Evolutionary conservation across 2,888 invertebrate genomes (phyloP), one percentile per base, ranked within the genome.

Genomic region (Lycaena phlaeas): DNA sequence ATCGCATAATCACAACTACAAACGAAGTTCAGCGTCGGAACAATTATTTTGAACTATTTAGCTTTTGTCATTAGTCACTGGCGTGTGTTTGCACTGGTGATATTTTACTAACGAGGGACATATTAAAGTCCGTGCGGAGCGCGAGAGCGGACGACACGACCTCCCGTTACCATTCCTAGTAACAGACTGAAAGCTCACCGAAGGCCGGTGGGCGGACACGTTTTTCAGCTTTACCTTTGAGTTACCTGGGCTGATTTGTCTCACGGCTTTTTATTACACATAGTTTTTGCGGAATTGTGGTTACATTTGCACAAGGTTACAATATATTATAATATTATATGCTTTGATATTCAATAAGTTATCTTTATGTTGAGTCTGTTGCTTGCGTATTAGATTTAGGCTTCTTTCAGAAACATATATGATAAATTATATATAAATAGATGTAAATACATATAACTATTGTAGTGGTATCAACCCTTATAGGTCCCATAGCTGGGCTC

Each of bases 1-100:
- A 77, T 81, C 63, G 57, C 79, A 73, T 69, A 73, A 67, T 59
- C 60, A 71, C 56, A 56, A 52, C 48, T 51, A 41, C 46, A 53
- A n/a, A 52, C 60, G 54, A 58, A 64, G 69, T 75, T 68, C 69
- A 66, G 68, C 68, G 27, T 17, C 36, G 42, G 18, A 36, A 36
- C 55, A 52, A 55, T 50, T 48, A 47, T 49, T 45, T 47, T 52
- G 53, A 59, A 57, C 46, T 54, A 55, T 48, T 39, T 30, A 30
- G 26, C 38, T 42, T 59, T 61, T 57, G 57, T 62, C 66, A 70
- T 75, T 56, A 65, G 68, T 66, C 70, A 74, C 71, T 66, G 57
- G 54, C 54, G 50, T 53, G 58, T 54, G 51, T 52, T 52, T 58
- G 58, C 68, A 67, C 62, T 55, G 42, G 43, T 48, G 56, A 49